Base-by-base conservation (phyloP, 1,140 invertebrate species). In the Latrodectus geometricus region DNA sequence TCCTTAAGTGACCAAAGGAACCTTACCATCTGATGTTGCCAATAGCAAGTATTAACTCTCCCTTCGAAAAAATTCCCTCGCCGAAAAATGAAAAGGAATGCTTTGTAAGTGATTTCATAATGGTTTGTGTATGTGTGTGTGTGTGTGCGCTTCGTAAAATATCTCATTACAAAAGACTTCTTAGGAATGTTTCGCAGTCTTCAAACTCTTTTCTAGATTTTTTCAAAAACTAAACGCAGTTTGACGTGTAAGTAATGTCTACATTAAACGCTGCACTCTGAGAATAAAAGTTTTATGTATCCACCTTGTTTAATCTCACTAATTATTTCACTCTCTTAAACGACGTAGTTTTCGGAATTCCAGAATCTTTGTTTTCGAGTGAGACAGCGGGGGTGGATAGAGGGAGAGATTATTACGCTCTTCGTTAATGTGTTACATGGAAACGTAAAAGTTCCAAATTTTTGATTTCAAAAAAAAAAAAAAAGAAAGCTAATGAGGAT, bases 291-390 rank as follows among this genome's bases (percentile, higher is more conserved):
- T 74, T 83, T 83, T 83, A 83, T 83, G 52, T 49, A 74, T 21
- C 69, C 69, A 66, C 68, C 80, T 83, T 83, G 80, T 83, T 83
- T 83, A 73, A 83, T 83, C 68, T 83, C 80, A 73, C 80, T 83
- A 83, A 83, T 83, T 83, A 83, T 83, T 83, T 74, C 56, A 83
- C 69, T 74, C 21, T 49, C 15, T 83, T 74, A 83, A 83, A 74
- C 54, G 70, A 74, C 48, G 69, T 23, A 70, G 20, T 70, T 78
- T 70, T 61, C 68, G 65, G 68, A 80, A 80, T 70, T 80, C 68
- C 78, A 35, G 70, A 83, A 83, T 73, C 80, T 83, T 83, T 83
- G 80, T 83, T 74, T 61, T 74, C 52, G 9, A 11, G 52, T 8
- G 66, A 78, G 35, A 35, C 1, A 35, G 35, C 54, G 14, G 21